phyloP scores from a whole-genome alignment of 1,140 invertebrate species.

The Teleopsis dalmanni region DNA sequence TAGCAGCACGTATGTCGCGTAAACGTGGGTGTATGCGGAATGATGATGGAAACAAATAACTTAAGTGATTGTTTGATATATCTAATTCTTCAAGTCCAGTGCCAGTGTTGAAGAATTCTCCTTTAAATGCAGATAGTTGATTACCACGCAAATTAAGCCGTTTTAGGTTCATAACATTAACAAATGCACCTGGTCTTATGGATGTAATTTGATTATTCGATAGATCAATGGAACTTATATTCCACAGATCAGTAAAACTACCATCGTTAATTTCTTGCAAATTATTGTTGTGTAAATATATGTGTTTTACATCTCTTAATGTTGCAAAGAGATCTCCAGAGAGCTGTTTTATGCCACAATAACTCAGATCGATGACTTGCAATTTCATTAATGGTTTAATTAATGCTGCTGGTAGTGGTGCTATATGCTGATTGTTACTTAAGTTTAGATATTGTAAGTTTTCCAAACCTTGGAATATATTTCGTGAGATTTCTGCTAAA shows the following conservation, averaged over 20 bases:
- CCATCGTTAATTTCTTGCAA: constrained; percentile 63
- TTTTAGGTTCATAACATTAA: constrained; percentile 61
- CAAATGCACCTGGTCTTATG: constrained; percentile 61
- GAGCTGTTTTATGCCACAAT: constrained; percentile 61
- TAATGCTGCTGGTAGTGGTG: constrained; percentile 50
- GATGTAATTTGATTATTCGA: constrained; percentile 69
- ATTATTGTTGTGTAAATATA: constrained; percentile 60
- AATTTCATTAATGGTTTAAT: constrained; percentile 56
- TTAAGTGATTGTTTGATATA: constrained; percentile 67
- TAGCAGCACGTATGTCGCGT: constrained; percentile 56
- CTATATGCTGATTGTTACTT: constrained; percentile 65
- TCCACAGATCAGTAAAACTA: constrained; percentile 63
- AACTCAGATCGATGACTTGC: constrained; percentile 62
- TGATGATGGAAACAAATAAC: constrained; percentile 70
- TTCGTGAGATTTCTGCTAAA: constrained; percentile 58
- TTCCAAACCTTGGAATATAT: constrained; percentile 61
- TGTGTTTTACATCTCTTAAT: constrained; percentile 54
- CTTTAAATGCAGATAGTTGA: constrained; percentile 66
- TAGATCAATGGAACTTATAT: constrained; percentile 63
- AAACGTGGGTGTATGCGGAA: constrained; percentile 74
- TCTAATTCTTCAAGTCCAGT: constrained; percentile 66
- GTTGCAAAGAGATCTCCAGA: constrained; percentile 64
- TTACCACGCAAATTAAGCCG: constrained; percentile 62
- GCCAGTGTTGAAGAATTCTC: constrained; percentile 66
- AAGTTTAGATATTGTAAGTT: constrained; percentile 68